Conservation (phyloP, 2,113 vertebrate genomes). For the Alosa alosa region DNA sequence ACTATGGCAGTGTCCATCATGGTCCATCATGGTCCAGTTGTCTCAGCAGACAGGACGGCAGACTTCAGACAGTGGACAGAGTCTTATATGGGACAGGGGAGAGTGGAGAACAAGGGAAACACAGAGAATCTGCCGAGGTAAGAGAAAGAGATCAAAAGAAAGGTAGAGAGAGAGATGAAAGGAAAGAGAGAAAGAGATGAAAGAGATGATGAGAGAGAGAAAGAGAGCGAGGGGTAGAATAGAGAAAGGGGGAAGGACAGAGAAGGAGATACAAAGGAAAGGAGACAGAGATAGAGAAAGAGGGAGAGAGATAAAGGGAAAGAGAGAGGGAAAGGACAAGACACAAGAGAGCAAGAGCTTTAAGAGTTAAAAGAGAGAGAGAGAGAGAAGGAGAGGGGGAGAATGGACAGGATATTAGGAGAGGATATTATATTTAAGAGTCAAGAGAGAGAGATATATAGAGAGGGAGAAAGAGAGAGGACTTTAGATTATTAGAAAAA, state of each 20-base stretch:
- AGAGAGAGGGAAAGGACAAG: not conserved
- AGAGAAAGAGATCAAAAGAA: not conserved
- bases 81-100: conserved; percentile 1
- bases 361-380: not conserved
- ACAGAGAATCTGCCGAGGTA: too few relatives aligned
- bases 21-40: not conserved
- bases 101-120: not conserved
- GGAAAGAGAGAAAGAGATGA: not conserved
- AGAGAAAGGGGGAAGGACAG: not conserved
- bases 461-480: too few relatives aligned
- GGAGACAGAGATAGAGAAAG: not conserved
- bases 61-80: too few relatives aligned
- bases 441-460: conserved; percentile 32
- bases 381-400: conserved; percentile 34
- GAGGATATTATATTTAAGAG: too few relatives aligned
- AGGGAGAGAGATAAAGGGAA: not conserved
- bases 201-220: not conserved
- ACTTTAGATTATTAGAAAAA: too few relatives aligned
- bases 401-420: conserved; percentile 50
- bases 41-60: not conserved
- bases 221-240: not conserved
- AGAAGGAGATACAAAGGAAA: conserved; percentile 3
- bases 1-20: not conserved
- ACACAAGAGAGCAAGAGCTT: not conserved
- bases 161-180: conserved; percentile 10